Evolutionary conservation across 2,888 invertebrate genomes (phyloP).

Genomic region (Oxystoma pomonae): DNA sequence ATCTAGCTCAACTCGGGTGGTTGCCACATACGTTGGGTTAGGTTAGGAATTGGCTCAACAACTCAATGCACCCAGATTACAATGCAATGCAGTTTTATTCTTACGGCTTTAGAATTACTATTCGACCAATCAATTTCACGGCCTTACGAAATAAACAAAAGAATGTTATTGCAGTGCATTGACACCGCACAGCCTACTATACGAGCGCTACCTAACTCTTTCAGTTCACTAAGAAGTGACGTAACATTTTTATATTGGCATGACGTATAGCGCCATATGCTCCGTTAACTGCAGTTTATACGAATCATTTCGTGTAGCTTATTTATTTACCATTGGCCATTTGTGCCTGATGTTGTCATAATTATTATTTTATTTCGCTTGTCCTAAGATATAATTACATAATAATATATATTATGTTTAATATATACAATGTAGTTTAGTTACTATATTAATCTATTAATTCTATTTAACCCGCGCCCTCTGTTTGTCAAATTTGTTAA

Average conservation of each 20-base stretch:
- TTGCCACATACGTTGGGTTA: neutral
- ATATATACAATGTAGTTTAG: too few relatives aligned
- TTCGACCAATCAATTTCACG: slow-evolving; percentile 12
- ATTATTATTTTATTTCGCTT: too few relatives aligned
- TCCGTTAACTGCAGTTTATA: neutral
- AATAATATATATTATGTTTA: too few relatives aligned
- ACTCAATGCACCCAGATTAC: neutral
- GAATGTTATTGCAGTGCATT: slow-evolving; percentile 11
- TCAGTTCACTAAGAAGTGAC: neutral
- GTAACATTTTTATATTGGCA: neutral
- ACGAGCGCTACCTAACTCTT: neutral
- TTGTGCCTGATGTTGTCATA: too few relatives aligned
- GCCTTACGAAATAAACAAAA: slow-evolving; percentile 12
- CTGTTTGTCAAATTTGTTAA: too few relatives aligned
- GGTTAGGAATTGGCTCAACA: neutral
- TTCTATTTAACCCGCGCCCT: too few relatives aligned
- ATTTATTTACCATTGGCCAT: too few relatives aligned
- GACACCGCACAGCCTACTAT: slow-evolving; percentile 6
- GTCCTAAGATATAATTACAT: too few relatives aligned
- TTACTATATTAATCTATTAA: too few relatives aligned
- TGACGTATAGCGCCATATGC: neutral
- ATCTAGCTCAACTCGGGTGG: neutral
- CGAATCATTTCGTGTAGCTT: too few relatives aligned
- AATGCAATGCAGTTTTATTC: neutral
- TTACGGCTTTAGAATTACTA: slow-evolving; percentile 11